Evolutionary conservation across 2,888 invertebrate species (phyloP), one percentile per base, ranked within the genome.

Genomic region (Odontocolon sp.): DNA sequence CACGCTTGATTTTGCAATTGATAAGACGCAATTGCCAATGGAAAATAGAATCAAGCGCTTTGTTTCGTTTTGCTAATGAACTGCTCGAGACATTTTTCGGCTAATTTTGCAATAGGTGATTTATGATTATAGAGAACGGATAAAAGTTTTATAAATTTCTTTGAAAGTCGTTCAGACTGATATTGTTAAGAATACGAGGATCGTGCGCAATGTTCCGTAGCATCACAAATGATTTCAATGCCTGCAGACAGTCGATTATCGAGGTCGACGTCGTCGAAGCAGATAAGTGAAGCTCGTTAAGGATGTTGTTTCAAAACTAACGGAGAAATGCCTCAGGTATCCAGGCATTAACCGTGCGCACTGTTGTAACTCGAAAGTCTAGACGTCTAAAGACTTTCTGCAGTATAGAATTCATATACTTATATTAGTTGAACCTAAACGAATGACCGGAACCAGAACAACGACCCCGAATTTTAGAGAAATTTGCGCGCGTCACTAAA

Each of bases 171-270:
- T 14, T 23, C 11, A 52, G 5, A 52, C 26, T 26, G 47, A 26
- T 28, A 28, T 59, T 16, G 16, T 9, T n/a, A 18, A 0, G n/a
- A 3, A 1, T 14, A 36, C n/a, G 47, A 38, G 16, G 23, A 21
- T 9, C 23, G 45, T 45, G 45, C 2, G 14, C 21, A 31, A 52
- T 31, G 68, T 42, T 38, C 36, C 52, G 31, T 33, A 31, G 50
- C 52, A 36, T 11, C n/a, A 59, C 36, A 57, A 69, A 75, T 54
- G 66, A 76, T 66, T 76, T 76, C 66, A 75, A 75, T 61, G 69
- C 75, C 64, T 28, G 69, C 36, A 45, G 45, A 45, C 45, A 57
- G 40, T 26, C 14, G 31, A 36, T 57, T 21, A 31, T 33, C 21
- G 23, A 21, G 23, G 28, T 38, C 31, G 9, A 23, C 16, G 36